Conservation (phyloP, 1,140 invertebrate genomes). For the Scylla paramamosain region DNA sequence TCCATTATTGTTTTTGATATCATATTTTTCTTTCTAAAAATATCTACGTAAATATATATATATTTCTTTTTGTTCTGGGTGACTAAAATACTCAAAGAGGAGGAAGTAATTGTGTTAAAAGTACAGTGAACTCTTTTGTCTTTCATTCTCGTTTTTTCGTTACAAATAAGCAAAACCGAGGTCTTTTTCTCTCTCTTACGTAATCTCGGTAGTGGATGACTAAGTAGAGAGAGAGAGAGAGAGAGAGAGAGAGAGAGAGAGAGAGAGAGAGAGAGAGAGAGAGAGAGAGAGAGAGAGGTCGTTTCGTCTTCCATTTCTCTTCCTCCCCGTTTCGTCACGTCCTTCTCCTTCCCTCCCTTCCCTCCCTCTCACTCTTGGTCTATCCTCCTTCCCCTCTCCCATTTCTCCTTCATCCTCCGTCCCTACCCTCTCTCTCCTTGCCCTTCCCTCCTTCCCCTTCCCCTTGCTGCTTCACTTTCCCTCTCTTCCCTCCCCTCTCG, state of each 20-base stretch:
- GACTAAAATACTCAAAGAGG: too few species aligned
- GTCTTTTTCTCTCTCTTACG: too few species aligned
- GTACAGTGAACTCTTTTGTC: too few species aligned
- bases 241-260: not conserved
- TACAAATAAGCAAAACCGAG: too few species aligned
- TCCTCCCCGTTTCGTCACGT: not conserved
- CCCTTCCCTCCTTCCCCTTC: not conserved
- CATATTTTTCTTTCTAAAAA: too few species aligned
- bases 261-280: not conserved
- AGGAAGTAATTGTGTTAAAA: too few species aligned
- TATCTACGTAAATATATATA: too few species aligned
- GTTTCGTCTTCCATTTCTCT: not conserved
- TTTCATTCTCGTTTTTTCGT: too few species aligned
- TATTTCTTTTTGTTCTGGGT: too few species aligned
- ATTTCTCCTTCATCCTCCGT: too few species aligned
- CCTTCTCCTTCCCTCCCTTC: not conserved
- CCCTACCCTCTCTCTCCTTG: not conserved
- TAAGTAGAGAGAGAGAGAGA: not conserved
- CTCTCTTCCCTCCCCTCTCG: not conserved
- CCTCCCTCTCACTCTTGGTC: not conserved
- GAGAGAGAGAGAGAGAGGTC: not conserved
- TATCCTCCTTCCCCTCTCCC: not conserved
- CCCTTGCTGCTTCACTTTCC: not conserved
- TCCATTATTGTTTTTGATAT: too few species aligned
- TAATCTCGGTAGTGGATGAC: not conserved